Percentiles rank a stretch among this genome's conserved stretches.
These are phyloP conservation scores for Propithecus perrieri DNA, from an alignment of 2,797 vertebrate genomes.

Conservation along the genomic window DNA sequence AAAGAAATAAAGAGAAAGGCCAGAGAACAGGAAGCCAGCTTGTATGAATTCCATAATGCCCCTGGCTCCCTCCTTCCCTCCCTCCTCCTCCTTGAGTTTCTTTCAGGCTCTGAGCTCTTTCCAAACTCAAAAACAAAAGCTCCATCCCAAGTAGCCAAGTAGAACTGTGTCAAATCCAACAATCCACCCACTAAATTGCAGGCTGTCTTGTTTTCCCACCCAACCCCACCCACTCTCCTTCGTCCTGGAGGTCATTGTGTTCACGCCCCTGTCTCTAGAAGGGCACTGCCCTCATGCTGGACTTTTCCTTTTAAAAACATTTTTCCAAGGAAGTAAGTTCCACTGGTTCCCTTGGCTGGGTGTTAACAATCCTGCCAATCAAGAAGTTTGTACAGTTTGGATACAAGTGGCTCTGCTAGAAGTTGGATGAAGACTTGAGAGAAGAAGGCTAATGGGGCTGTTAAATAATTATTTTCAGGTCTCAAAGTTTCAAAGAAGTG, in stretches of 20 bases:
- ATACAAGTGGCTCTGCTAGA: not conserved
- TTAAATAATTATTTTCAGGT: slow-evolving; percentile 21
- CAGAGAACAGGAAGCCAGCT: slow-evolving; percentile 52
- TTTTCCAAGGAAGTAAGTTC: slow-evolving; percentile 42
- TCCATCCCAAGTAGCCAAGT: slow-evolving; percentile 75
- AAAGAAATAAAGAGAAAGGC: slow-evolving; percentile 54
- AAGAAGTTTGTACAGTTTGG: not conserved
- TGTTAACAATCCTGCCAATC: not conserved
- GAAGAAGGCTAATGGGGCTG: not conserved
- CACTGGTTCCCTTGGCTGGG: not conserved
- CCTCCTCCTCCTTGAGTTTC: slow-evolving; percentile 38
- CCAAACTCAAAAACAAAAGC: slow-evolving; percentile 76
- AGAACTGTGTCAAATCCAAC: slow-evolving; percentile 72
- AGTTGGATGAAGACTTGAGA: not conserved
- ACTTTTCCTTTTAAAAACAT: slow-evolving; percentile 46
- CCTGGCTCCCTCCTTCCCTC: not conserved
- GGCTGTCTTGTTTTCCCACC: slow-evolving; percentile 65
- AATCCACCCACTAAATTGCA: slow-evolving; percentile 73
- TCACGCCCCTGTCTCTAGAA: slow-evolving; percentile 44
- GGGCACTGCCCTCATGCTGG: slow-evolving; percentile 28
- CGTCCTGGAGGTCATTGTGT: slow-evolving; percentile 66
- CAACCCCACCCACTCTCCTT: slow-evolving; percentile 68
- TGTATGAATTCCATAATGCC: slow-evolving; percentile 60
- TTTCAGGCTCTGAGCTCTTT: slow-evolving; percentile 71
- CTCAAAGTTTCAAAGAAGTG: slow-evolving; percentile 14